phyloP scores from a whole-genome alignment of 2,797 vertebrate genomes.

The Lemur catta region DNA sequence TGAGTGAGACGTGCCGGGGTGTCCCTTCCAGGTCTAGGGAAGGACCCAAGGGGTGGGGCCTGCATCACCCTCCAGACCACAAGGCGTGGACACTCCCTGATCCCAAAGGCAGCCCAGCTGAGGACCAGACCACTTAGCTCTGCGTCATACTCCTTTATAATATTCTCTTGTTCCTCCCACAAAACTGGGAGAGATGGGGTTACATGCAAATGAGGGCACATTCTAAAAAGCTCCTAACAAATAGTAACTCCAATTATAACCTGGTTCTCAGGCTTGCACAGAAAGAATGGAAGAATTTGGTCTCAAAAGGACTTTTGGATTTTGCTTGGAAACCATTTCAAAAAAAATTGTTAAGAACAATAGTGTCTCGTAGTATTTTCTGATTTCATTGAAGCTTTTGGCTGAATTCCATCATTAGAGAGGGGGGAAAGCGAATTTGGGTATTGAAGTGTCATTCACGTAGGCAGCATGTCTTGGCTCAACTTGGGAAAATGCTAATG shows the following conservation, averaged over 20 bases:
- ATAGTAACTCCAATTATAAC: not conserved
- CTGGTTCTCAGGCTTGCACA: not conserved
- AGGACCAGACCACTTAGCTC: not conserved
- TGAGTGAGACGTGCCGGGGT: not conserved
- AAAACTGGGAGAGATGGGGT: not conserved
- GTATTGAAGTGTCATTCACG: not conserved
- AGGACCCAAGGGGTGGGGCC: not conserved
- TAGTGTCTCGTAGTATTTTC: not conserved
- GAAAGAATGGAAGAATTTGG: not conserved
- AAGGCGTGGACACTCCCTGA: not conserved
- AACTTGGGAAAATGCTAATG: constrained; percentile 60
- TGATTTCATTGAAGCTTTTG: not conserved
- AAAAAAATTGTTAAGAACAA: not conserved
- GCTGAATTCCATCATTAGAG: constrained; percentile 12
- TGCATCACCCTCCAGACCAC: not conserved
- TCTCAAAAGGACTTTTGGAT: not conserved
- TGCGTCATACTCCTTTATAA: not conserved
- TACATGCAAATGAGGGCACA: not conserved
- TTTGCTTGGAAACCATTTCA: constrained; percentile 23
- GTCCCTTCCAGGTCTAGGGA: not conserved
- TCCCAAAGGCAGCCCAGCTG: not conserved
- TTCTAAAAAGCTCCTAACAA: not conserved
- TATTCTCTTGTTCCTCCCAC: not conserved
- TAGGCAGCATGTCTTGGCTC: constrained; percentile 40
- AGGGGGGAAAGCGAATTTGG: not conserved